Percentiles rank a stretch among this genome's conserved stretches.
Conservation (phyloP, 2,113 vertebrate species). For the Emydura subglobosa region DNA sequence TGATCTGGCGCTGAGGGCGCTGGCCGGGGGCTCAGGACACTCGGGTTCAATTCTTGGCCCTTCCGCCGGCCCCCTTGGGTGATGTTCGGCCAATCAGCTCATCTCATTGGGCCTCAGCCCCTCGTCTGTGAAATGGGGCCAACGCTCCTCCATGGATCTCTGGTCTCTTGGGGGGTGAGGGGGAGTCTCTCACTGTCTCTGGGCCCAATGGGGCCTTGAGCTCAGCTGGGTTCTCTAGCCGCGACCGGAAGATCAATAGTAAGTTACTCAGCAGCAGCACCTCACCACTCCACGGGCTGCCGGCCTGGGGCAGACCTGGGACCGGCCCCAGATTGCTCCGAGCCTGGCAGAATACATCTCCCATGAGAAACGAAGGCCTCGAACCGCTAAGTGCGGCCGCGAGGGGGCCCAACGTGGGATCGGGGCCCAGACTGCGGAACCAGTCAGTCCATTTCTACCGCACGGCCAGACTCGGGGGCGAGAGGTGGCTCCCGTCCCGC, state of each 20-base stretch:
- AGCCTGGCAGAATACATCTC: not conserved
- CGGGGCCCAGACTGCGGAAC: too few relatives aligned
- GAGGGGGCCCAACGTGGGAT: too few relatives aligned
- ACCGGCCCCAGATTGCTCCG: rapidly evolving
- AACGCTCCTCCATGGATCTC: not conserved
- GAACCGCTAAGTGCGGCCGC: too few relatives aligned
- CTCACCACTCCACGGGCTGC: too few relatives aligned
- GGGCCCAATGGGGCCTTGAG: not conserved
- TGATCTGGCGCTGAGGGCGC: not conserved
- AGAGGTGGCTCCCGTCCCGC: rapidly evolving
- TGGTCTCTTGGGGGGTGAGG: not conserved
- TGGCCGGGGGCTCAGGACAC: not conserved
- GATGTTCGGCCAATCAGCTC: too few relatives aligned
- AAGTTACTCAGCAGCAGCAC: too few relatives aligned
- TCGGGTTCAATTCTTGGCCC: too few relatives aligned
- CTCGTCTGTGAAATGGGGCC: not conserved
- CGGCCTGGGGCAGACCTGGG: rapidly evolving
- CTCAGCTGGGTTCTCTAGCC: too few relatives aligned
- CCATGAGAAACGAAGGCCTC: too few relatives aligned
- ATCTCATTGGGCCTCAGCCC: not conserved
- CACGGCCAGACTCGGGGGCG: rapidly evolving
- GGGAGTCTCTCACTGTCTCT: not conserved
- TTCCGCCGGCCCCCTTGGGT: not conserved
- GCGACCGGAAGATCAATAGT: too few relatives aligned
- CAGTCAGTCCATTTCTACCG: too few relatives aligned